phyloP scores from a whole-genome alignment of 2,888 invertebrate species.

The Amphiduros pacificus region DNA sequence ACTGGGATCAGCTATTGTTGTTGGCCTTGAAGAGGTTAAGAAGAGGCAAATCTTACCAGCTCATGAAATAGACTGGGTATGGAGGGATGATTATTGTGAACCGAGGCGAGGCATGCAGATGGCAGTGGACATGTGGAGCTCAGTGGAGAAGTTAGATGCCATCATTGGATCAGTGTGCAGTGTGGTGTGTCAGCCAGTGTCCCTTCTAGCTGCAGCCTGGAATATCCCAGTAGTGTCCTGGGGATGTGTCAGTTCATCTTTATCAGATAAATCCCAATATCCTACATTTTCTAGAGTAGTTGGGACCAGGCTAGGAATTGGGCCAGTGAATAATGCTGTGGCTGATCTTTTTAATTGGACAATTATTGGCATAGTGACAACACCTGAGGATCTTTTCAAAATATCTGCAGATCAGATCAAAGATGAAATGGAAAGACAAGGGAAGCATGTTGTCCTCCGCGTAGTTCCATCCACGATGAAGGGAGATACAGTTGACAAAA shows the following conservation, averaged over 20 bases:
- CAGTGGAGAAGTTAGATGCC: neutral
- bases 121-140: neutral
- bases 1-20: neutral
- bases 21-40: neutral
- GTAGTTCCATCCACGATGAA: neutral
- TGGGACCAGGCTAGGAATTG: neutral
- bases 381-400: neutral
- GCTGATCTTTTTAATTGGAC: neutral
- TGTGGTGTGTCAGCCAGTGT: slow-evolving; percentile 1
- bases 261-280: neutral
- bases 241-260: neutral
- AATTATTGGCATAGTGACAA: neutral
- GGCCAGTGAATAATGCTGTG: neutral
- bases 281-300: neutral
- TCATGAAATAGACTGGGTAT: neutral
- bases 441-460: neutral
- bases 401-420: neutral
- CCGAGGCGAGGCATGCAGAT: neutral
- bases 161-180: neutral
- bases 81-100: neutral
- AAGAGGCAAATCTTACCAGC: neutral
- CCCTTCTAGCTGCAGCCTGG: neutral
- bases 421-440: neutral
- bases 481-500: neutral
- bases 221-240: neutral